Base-by-base conservation (phyloP, 1,140 invertebrate genomes). In the Aphelenchoides fujianensis region DNA sequence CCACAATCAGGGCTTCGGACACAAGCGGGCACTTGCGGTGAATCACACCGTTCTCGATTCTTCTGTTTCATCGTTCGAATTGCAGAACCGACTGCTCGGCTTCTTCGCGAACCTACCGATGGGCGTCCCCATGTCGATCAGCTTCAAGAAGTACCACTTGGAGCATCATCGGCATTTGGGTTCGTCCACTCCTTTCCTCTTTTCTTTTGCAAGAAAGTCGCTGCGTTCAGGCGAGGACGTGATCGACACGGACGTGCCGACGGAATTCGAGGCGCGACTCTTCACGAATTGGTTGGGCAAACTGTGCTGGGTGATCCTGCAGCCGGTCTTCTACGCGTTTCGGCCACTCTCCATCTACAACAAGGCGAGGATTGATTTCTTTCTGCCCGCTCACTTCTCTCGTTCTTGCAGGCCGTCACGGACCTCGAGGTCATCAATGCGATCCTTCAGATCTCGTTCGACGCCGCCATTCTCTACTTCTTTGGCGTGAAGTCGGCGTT, bases 41-140 rank as follows among this genome's bases (percentile, higher is more conserved):
- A 69, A 73, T 76, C 53, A 27, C 19, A 16, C 30, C 41, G 28
- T 68, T 68, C 23, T 66, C 28, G 55, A 66, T 19, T 1, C 19
- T 61, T 61, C 12, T 12, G 12, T 61, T 61, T 61, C 19, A 67
- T 12, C n/a, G 19, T 28, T 31, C 9, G 3, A 34, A 37, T 52
- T 80, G 31, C 36, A 78, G 82, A 83, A 83, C 41, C 88, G 90
- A 79, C 77, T 92, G 16, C 90, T 98, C 82, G 95, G 95, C 9
- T 92, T 97, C 81, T 92, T 98, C 86, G 94, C 92, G n/a, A 99
- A 99, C 87, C 86, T 98, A 7, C 94, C 95, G 0, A 92, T 98
- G 79, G 94, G 92, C 27, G 87, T 98, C 74, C 96, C 96, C 2
- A 90, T 97, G 84, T 93, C 94, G 0, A 90, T 97, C 71, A 93